Conservation (phyloP, 2,113 vertebrate species). For the Hydrolagus affinis region DNA sequence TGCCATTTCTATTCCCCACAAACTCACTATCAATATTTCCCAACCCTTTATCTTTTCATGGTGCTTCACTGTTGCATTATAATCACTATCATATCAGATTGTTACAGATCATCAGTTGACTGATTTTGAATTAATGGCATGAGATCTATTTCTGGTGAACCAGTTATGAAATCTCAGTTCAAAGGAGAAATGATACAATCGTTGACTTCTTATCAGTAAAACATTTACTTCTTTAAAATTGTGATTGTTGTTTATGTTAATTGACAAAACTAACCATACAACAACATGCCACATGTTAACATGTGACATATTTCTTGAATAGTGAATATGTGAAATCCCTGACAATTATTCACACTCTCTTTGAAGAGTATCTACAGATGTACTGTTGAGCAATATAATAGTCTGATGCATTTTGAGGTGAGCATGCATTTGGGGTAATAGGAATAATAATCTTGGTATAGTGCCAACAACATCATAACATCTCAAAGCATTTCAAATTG, state of each 20-base stretch:
- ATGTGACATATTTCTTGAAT: background rate
- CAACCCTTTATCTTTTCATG: background rate
- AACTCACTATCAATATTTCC: background rate
- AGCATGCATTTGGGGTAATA: slow-evolving; percentile 16
- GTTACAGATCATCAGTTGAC: background rate
- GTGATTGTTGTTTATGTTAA: background rate
- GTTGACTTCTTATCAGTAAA: background rate
- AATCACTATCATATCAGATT: background rate
- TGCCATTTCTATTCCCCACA: too few species aligned
- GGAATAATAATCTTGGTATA: background rate
- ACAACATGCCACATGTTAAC: too few species aligned
- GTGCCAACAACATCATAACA: too few species aligned
- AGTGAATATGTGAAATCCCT: background rate
- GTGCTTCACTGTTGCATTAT: background rate
- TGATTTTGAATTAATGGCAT: background rate
- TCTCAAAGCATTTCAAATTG: too few species aligned
- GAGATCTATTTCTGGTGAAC: background rate
- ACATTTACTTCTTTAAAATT: background rate
- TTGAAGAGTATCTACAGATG: background rate
- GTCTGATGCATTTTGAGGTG: background rate
- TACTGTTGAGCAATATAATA: slow-evolving; percentile 3
- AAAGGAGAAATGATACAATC: too few species aligned
- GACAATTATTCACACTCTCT: background rate
- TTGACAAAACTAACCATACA: background rate
- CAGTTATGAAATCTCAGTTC: background rate